Evolutionary conservation across 2,888 invertebrate genomes (phyloP), one percentile per base, ranked within the genome.

Genomic region (Phaedon cochleariae): DNA sequence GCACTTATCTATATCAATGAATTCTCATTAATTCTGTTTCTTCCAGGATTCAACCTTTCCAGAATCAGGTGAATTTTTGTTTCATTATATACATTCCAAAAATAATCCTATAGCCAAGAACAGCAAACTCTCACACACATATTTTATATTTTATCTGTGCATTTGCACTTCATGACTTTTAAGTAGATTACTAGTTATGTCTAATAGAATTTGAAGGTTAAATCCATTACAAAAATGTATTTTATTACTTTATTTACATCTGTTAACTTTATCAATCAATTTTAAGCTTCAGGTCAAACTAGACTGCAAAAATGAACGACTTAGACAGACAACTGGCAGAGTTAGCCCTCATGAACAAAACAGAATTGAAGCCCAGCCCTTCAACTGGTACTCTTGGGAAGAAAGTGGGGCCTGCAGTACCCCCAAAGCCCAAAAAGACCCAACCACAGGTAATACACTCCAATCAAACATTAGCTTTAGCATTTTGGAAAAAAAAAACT

Each of bases 381-480:
- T 70, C 71, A 61, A 57, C 74, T 6, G 85, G 80, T 20, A 83
- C 83, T 26, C 68, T 81, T 12, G 83, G 82, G 2, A 87, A 86
- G 73, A 93, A 92, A 84, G 85, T 91, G 68, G 92, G 92, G 70
- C 93, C 93, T 69, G 90, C 90, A 60, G 92, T 93, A 64, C 93
- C 93, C 51, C 93, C 93, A 9, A 93, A 93, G 81, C 93, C 92
- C 71, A 90, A 88, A 81, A 91, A 88, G 79, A 85, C 84, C 49
- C 86, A 86, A 78, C 87, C 88, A 21, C 86, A 88, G 85, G 87
- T 87, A 80, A 80, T n/a, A 41, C 84, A 21, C 1, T 18, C 53
- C 7, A 1, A n/a, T n/a, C n/a, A n/a, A n/a, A n/a, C n/a, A 5
- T 26, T 26, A 7, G 26, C 26, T 5, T 3, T 26, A 26, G 26